A percentile compares a stretch with the other conserved stretches of the same genome.
Conservation (phyloP, 2,888 invertebrate species). For the Odontomyia ornata region DNA sequence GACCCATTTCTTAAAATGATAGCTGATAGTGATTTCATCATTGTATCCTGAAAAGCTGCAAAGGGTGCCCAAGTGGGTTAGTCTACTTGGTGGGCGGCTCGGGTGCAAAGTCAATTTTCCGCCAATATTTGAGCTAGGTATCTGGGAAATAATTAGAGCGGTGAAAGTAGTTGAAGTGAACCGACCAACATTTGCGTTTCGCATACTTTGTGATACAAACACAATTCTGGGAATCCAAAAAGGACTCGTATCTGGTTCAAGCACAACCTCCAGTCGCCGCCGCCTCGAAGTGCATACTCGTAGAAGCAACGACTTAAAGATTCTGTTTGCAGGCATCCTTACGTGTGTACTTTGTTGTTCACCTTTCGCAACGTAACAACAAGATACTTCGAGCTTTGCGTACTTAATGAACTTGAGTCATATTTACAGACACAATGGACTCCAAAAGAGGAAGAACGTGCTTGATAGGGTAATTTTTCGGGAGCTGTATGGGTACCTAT, state of each 20-base stretch:
- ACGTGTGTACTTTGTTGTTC: background rate
- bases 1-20: slow-evolving; percentile 36
- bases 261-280: slow-evolving; percentile 12
- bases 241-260: slow-evolving; percentile 28
- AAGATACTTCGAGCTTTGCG: slow-evolving; percentile 1
- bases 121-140: background rate
- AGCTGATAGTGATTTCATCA: slow-evolving; percentile 24
- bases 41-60: background rate
- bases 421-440: slow-evolving; percentile 27
- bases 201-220: background rate
- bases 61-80: background rate
- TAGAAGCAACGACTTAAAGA: background rate
- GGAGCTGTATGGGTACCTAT: background rate
- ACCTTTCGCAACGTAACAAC: background rate
- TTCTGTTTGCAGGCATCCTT: slow-evolving; percentile 1
- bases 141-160: slow-evolving; percentile 13
- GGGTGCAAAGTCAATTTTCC: background rate
- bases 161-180: background rate
- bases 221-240: background rate
- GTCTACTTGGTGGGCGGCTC: background rate
- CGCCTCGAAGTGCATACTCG: background rate
- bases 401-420: slow-evolving; percentile 26
- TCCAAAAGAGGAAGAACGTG: slow-evolving; percentile 33
- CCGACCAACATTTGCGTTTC: background rate
- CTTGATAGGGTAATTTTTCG: slow-evolving; percentile 27